Conservation (phyloP, 2,113 vertebrate genomes). For the Sus scrofa region DNA sequence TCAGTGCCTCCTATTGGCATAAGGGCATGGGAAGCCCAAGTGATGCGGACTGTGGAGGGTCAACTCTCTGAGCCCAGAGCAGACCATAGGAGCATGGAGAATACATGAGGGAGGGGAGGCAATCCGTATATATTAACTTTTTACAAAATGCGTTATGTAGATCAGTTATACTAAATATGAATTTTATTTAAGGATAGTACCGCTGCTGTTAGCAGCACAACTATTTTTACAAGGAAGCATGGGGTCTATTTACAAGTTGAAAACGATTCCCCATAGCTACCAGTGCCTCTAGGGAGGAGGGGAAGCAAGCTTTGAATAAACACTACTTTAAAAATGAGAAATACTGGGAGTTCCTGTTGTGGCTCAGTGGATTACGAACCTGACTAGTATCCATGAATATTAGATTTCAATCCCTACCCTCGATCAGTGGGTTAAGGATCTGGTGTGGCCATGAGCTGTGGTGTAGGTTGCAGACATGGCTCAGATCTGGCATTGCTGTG, state of each 20-base stretch:
- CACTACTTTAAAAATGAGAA: conserved; percentile 29
- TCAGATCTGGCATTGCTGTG: too few species aligned
- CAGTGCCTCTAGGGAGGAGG: background rate
- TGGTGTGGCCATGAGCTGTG: too few species aligned
- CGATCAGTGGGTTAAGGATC: too few species aligned
- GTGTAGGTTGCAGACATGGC: too few species aligned
- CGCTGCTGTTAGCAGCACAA: background rate
- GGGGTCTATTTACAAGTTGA: background rate
- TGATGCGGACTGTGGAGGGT: background rate
- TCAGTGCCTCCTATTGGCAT: background rate
- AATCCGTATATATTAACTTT: background rate
- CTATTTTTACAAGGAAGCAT: background rate
- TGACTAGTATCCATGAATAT: too few species aligned
- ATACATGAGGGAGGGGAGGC: background rate
- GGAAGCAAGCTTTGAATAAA: background rate
- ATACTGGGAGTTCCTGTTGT: too few species aligned
- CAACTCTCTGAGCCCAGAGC: background rate
- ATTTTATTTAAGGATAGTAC: background rate
- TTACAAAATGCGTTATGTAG: background rate
- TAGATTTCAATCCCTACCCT: too few species aligned
- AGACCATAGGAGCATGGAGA: background rate
- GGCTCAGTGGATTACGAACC: too few species aligned
- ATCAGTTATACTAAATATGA: background rate
- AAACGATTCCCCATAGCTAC: background rate
- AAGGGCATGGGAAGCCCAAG: background rate